A percentile compares a stretch with the other conserved stretches of the same genome.
Conservation (phyloP, 1,140 invertebrate genomes). For the Bathynomus jamesi region DNA sequence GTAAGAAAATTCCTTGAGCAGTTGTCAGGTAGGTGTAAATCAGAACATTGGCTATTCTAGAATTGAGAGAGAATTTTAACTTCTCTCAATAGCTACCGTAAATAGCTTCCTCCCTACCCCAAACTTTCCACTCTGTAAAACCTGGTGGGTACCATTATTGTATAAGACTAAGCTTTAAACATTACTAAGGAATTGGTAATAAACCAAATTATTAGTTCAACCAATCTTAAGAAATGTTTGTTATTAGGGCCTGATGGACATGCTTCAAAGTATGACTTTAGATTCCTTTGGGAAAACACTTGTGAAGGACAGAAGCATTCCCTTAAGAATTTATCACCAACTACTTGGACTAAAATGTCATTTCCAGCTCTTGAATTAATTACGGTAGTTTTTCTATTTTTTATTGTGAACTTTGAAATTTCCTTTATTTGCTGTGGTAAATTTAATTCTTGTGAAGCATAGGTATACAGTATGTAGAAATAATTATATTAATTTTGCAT, state of each 20-base stretch:
- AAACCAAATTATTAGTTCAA: background rate
- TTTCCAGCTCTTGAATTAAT: background rate
- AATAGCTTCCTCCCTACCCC: no score
- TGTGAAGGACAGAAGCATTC: slow-evolving; percentile 4
- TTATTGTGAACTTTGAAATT: no score
- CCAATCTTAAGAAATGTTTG: slow-evolving; percentile 10
- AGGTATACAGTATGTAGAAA: background rate
- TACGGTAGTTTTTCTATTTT: background rate
- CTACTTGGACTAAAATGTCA: background rate
- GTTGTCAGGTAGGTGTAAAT: no score
- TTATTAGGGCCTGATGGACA: slow-evolving; percentile 41
- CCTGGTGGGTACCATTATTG: no score
- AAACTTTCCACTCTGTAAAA: no score
- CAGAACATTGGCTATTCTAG: no score
- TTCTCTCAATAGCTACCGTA: no score
- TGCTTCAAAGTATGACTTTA: slow-evolving; percentile 36
- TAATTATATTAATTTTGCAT: background rate
- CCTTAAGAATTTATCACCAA: background rate
- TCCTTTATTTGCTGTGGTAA: no score
- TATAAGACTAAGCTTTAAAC: no score
- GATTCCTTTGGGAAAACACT: slow-evolving; percentile 38
- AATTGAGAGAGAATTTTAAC: no score
- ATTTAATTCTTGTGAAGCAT: background rate
- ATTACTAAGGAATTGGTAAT: no score
- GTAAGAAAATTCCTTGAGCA: no score